A percentile compares a stretch with the other conserved stretches of the same genome.
Conservation (phyloP, 2,888 invertebrate species). For the Loripinus fragilis region DNA sequence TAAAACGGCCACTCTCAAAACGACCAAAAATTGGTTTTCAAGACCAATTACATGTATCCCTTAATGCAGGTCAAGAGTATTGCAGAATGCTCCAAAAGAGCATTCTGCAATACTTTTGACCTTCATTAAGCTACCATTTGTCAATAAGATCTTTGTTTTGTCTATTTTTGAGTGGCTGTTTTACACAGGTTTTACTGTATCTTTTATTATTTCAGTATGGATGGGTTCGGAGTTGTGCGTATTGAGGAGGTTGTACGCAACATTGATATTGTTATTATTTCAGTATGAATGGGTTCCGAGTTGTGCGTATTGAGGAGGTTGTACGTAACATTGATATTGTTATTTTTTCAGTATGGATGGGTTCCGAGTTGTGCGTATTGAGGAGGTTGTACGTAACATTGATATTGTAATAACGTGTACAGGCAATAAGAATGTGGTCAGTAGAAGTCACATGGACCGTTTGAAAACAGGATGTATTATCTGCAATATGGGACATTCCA, state of each 20-base stretch:
- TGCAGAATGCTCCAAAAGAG: no score
- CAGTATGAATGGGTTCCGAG: conserved; percentile 98
- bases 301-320: conserved; percentile 97
- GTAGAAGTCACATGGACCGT: conserved; percentile 92
- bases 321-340: conserved; percentile 88
- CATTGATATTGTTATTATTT: conserved; percentile 84
- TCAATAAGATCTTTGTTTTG: no score
- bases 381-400: conserved; percentile 95
- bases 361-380: conserved; percentile 96
- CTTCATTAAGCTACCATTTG: no score
- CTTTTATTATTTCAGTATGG: conserved; percentile 91
- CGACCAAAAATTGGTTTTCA: no score
- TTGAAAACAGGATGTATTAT: conserved; percentile 99
- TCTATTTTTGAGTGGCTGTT: no score
- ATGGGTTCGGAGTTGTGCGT: conserved; percentile 97
- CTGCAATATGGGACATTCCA: conserved; percentile 99
- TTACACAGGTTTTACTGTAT: no score
- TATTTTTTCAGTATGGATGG: conserved; percentile 95
- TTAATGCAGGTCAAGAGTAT: no score
- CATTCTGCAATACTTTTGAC: no score
- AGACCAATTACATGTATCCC: no score
- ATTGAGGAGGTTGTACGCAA: conserved; percentile 95
- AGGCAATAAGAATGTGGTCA: conserved; percentile 97
- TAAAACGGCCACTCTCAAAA: no score
- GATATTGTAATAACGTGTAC: conserved; percentile 99